Evolutionary conservation across 1,140 invertebrate species (phyloP).

Genomic region (Magallana ariakensis): DNA sequence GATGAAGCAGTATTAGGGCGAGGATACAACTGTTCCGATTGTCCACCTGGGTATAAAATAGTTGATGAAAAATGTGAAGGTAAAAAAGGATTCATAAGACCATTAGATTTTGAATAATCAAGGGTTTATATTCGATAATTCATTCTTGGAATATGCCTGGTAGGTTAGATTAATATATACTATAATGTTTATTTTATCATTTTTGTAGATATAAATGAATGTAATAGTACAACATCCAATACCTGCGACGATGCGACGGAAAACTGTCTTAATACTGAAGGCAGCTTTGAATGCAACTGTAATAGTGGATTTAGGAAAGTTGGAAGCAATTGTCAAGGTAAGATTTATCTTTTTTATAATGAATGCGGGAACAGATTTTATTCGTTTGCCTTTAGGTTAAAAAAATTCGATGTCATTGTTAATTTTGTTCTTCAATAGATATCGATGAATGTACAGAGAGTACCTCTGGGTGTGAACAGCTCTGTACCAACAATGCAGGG

Average conservation of each 20-base stretch:
- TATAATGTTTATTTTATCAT: neutral
- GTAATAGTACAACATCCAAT: conserved; percentile 48
- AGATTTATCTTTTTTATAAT: too few relatives aligned
- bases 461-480: neutral
- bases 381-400: too few relatives aligned
- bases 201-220: conserved; percentile 75
- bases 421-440: neutral
- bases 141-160: too few relatives aligned
- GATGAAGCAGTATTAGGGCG: conserved; percentile 6
- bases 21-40: conserved; percentile 48
- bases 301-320: conserved; percentile 60
- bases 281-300: conserved; percentile 68
- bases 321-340: conserved; percentile 38
- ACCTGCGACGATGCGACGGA: conserved; percentile 61
- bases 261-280: conserved; percentile 67
- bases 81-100: neutral
- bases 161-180: too few relatives aligned
- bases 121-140: too few relatives aligned
- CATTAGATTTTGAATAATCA: too few relatives aligned
- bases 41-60: conserved; percentile 39
- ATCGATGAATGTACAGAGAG: neutral
- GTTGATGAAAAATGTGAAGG: conserved; percentile 46
- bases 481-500: neutral
- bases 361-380: too few relatives aligned
- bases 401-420: neutral